Base-by-base conservation (phyloP, 2,888 invertebrate species). In the Macaria notata region DNA sequence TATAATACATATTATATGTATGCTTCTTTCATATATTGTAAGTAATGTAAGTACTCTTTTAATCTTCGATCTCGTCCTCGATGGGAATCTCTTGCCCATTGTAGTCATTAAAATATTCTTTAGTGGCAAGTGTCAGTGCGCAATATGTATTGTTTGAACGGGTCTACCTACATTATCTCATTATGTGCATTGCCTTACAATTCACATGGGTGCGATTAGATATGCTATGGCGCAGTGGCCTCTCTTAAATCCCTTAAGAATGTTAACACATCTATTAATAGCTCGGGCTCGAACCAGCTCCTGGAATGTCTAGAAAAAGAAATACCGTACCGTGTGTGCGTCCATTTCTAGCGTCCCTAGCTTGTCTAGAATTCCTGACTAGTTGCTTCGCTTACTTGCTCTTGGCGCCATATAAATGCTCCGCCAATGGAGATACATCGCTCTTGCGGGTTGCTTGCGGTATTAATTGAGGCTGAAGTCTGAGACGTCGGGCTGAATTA, bases 161-260 rank as follows among this genome's bases (percentile, higher is more conserved):
- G 49, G 56, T 49, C 51, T 59, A 64, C 61, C 51, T 59, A 64
- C 61, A 56, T n/a, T 31, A 51, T 61, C 57, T 63, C 46, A 57
- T 50, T 61, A 66, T 62, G 63, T 62, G 66, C 62, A 64, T 65
- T 63, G 63, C 62, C 64, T 69, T 57, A 60, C 61, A 61, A 61
- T 54, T 54, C 33, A 36, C 49, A 53, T 54, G 57, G 51, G 41
- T 47, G 47, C 61, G 42, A 65, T 63, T 62, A 57, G 36, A 49
- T 59, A 65, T 59, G 61, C 65, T 58, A 53, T 53, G 57, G 60
- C 59, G 66, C 55, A 61, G 60, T 58, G 39, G 48, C 51, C 44
- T 53, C 33, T 33, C 46, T 52, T 33, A 49, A 59, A 59, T 59
- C 59, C 57, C 56, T 50, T 62, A 57, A 54, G 56, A 62, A 59